Percentiles rank a stretch among this genome's conserved stretches.
Evolutionary conservation across 2,797 vertebrate species (phyloP).

Genomic region (Sternotherus odoratus): DNA sequence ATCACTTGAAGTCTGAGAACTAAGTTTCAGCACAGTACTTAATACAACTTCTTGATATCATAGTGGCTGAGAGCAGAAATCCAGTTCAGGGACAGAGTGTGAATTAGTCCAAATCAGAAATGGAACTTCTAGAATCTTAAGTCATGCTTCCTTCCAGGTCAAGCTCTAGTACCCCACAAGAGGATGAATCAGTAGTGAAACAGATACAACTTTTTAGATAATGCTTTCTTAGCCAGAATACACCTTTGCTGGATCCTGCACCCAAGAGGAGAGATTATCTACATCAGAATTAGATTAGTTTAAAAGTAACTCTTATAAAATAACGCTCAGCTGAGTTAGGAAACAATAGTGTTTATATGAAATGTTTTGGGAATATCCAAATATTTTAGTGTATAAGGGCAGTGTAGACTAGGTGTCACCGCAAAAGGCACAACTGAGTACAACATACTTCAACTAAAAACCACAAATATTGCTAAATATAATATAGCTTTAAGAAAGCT

Average conservation of each 20-base stretch:
- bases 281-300: not conserved
- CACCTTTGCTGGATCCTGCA: not conserved
- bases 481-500: not conserved
- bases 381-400: not conserved
- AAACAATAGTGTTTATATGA: not conserved
- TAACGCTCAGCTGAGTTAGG: not conserved
- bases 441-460: not conserved
- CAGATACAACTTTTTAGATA: too few relatives aligned
- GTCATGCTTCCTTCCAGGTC: not conserved
- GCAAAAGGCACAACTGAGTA: not conserved
- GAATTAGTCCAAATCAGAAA: not conserved
- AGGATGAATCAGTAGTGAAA: not conserved
- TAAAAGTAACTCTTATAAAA: not conserved
- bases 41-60: accelerated
- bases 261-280: not conserved
- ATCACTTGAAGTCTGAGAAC: not conserved
- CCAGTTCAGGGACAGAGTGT: accelerated
- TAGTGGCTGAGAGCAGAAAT: not conserved
- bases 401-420: not conserved
- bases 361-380: not conserved
- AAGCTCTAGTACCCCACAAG: not conserved
- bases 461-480: not conserved
- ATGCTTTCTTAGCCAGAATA: too few relatives aligned
- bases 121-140: not conserved
- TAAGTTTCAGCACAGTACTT: accelerated